These are phyloP conservation scores for Drosophila tropicalis DNA, from an alignment of 1,140 invertebrate genomes.

Conservation along the genomic window DNA sequence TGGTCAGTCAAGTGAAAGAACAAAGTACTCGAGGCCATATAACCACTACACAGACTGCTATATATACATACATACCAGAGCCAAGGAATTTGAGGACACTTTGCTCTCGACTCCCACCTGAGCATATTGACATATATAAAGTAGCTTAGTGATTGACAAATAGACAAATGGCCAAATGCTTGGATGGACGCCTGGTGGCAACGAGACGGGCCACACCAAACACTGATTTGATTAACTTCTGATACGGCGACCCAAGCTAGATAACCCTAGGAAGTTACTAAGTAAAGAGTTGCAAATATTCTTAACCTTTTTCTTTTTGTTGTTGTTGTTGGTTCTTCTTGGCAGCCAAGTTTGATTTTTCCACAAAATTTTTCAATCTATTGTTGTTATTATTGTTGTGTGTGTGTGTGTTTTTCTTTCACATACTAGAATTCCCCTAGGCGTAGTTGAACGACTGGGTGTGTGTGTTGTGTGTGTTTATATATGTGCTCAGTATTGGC, in stretches of 20 bases:
- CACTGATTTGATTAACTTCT: conserved; percentile 79
- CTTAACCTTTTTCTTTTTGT: conserved; percentile 1
- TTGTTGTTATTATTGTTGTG: conserved; percentile 18
- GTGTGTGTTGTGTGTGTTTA: conserved; percentile 23
- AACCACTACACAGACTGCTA: neutral
- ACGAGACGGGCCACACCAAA: conserved; percentile 53
- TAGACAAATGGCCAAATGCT: conserved; percentile 74
- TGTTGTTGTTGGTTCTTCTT: neutral
- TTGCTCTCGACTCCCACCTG: conserved; percentile 16
- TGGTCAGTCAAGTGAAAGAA: conserved; percentile 72
- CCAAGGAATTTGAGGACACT: neutral
- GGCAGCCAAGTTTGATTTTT: neutral
- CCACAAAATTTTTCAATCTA: conserved; percentile 5
- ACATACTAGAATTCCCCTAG: conserved; percentile 26
- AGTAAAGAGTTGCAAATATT: conserved; percentile 10
- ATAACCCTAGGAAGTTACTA: conserved; percentile 1
- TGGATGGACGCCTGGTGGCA: conserved; percentile 37
- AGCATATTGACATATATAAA: conserved; percentile 64
- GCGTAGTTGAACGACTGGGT: conserved; percentile 16
- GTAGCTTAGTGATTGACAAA: conserved; percentile 79
- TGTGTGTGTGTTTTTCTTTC: conserved; percentile 33
- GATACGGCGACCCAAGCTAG: conserved; percentile 45
- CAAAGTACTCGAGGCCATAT: conserved; percentile 61
- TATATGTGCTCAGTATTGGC: conserved; percentile 49
- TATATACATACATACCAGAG: neutral